A percentile compares a stretch with the other conserved stretches of the same genome.
These are phyloP conservation scores for Lydus trimaculatus DNA, from an alignment of 2,888 invertebrate species.

Conservation along the genomic window DNA sequence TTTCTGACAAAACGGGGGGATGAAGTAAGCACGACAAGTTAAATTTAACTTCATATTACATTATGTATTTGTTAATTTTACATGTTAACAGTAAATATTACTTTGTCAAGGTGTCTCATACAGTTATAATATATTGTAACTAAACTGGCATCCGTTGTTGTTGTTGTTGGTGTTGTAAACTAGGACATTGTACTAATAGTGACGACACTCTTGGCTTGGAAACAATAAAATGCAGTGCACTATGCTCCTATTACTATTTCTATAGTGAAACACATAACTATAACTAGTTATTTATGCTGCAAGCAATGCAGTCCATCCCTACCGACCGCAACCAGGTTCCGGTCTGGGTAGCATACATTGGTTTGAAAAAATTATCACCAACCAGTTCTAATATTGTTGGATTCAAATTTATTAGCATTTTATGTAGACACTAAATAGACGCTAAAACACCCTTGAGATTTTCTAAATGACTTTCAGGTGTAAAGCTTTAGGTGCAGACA, in stretches of 20 bases:
- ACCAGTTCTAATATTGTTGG: not conserved
- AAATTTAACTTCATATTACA: not conserved
- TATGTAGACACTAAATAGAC: no score
- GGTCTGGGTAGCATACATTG: not conserved
- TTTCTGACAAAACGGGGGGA: not conserved
- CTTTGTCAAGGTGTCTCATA: slow-evolving; percentile 41
- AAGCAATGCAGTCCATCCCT: slow-evolving; percentile 26
- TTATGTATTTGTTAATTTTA: not conserved
- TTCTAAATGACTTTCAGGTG: no score
- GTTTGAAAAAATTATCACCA: not conserved
- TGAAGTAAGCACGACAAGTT: not conserved
- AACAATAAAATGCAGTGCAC: slow-evolving; percentile 1
- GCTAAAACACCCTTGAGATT: no score
- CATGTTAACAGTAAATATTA: slow-evolving; percentile 29
- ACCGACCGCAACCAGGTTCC: not conserved
- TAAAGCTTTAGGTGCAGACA: no score
- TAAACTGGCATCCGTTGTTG: slow-evolving; percentile 40
- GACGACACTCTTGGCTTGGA: slow-evolving; percentile 15
- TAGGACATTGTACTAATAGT: slow-evolving; percentile 41
- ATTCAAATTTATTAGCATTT: not conserved
- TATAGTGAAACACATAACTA: slow-evolving; percentile 17
- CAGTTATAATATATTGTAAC: slow-evolving; percentile 41
- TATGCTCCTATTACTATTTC: not conserved
- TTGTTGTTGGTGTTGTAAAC: slow-evolving; percentile 37
- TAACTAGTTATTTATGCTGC: slow-evolving; percentile 32